A percentile compares a stretch with the other conserved stretches of the same genome.
phyloP scores from a whole-genome alignment of 2,888 invertebrate species.

The Oscheius sp. region DNA sequence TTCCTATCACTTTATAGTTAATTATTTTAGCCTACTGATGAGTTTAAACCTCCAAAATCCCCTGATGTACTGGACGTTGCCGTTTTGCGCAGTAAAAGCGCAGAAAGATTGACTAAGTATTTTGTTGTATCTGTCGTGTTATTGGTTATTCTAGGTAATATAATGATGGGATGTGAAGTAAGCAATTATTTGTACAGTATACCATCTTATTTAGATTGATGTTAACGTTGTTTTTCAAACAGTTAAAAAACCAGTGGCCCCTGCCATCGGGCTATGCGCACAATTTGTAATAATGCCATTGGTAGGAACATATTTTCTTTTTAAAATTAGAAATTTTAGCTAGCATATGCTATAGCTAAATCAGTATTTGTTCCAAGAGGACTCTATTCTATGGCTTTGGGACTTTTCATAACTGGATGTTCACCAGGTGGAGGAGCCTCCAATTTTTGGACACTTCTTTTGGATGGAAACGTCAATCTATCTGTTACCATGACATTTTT shows the following conservation, averaged over 20 bases:
- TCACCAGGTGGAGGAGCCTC: slow-evolving; percentile 84
- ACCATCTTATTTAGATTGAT: slow-evolving; percentile 56
- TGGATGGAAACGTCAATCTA: slow-evolving; percentile 91
- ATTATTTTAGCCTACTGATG: not conserved
- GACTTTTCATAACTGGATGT: slow-evolving; percentile 70
- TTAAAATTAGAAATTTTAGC: too few relatives aligned
- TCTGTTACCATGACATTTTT: slow-evolving; percentile 94
- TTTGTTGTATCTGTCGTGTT: slow-evolving; percentile 68
- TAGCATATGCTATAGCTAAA: slow-evolving; percentile 69
- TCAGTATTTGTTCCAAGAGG: slow-evolving; percentile 64
- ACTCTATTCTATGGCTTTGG: slow-evolving; percentile 73
- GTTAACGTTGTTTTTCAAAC: slow-evolving; percentile 70
- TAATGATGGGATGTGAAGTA: slow-evolving; percentile 72
- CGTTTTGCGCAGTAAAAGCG: slow-evolving; percentile 51
- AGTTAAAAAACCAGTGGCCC: slow-evolving; percentile 76
- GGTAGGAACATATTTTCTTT: too few relatives aligned
- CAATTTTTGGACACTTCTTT: slow-evolving; percentile 92
- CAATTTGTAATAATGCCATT: slow-evolving; percentile 77
- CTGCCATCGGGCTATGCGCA: slow-evolving; percentile 76
- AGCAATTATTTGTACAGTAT: not conserved
- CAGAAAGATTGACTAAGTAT: slow-evolving; percentile 54
- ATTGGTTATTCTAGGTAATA: slow-evolving; percentile 69
- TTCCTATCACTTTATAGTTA: not conserved
- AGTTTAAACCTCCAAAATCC: not conserved
- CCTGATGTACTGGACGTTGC: slow-evolving; percentile 51